Conservation (phyloP, 1,140 invertebrate genomes). For the Lepidotrigona ventralis region DNA sequence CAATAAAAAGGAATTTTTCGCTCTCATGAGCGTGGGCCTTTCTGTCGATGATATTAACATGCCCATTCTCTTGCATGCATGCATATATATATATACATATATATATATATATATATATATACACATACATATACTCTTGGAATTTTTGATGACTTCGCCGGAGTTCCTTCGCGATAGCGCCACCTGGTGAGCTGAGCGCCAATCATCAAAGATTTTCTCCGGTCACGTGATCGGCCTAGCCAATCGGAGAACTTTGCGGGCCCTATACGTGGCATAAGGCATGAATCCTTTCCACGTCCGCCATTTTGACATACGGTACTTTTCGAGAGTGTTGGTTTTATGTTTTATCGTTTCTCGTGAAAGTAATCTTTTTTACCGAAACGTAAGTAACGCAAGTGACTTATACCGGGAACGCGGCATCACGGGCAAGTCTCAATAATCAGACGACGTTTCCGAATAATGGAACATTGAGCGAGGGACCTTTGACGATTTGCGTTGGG, state of each 20-base stretch:
- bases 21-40: slow-evolving; percentile 21
- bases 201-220: slow-evolving; percentile 18
- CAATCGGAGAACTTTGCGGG: slow-evolving; percentile 61
- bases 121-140: slow-evolving; percentile 5
- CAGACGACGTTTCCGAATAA: slow-evolving; percentile 48
- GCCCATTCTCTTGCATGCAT: too few species aligned
- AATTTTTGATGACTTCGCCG: slow-evolving; percentile 40
- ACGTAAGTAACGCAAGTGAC: slow-evolving; percentile 81
- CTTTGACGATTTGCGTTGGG: slow-evolving; percentile 63
- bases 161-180: not conserved
- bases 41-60: not conserved
- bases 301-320: slow-evolving; percentile 90
- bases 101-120: not conserved
- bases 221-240: slow-evolving; percentile 54
- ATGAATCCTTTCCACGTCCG: slow-evolving; percentile 87
- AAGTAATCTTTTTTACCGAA: slow-evolving; percentile 84
- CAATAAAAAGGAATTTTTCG: not conserved
- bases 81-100: not conserved
- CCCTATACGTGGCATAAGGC: slow-evolving; percentile 88
- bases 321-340: slow-evolving; percentile 85
- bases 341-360: slow-evolving; percentile 85
- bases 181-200: slow-evolving; percentile 14
- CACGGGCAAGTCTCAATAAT: slow-evolving; percentile 45
- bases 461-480: slow-evolving; percentile 60
- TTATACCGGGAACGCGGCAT: slow-evolving; percentile 52